Percentiles rank a stretch among this genome's conserved stretches.
Conservation (phyloP, 2,797 vertebrate genomes). For the Gorsachius magnificus region DNA sequence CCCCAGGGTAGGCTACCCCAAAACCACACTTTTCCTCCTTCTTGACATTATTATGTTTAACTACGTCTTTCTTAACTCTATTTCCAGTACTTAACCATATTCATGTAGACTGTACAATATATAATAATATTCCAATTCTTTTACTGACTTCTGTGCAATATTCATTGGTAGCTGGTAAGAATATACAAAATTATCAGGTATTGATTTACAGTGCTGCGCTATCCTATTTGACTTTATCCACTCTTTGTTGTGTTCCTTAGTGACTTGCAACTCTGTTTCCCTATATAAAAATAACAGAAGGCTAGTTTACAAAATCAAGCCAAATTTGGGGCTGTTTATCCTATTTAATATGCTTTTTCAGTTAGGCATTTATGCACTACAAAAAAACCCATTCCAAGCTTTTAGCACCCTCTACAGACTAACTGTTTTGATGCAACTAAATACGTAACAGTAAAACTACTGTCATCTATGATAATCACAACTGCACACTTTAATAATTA, state of each 20-base stretch:
- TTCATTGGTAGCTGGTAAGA: not conserved
- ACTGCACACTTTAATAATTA: not conserved
- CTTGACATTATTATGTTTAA: not conserved
- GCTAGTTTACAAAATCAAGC: not conserved
- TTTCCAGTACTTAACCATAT: not conserved
- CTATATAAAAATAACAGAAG: conserved; percentile 13
- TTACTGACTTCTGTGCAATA: not conserved
- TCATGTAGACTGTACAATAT: not conserved
- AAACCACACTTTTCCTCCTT: not conserved
- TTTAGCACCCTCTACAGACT: conserved; percentile 82
- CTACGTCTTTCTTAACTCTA: not conserved
- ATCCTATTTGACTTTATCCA: not conserved
- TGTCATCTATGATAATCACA: not conserved
- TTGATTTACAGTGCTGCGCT: not conserved
- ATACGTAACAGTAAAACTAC: not conserved
- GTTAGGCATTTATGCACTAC: not conserved
- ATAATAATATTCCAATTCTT: not conserved
- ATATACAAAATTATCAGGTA: not conserved
- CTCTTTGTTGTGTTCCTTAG: not conserved
- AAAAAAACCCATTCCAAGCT: conserved; percentile 60
- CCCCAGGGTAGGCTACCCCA: not conserved
- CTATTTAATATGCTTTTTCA: not conserved
- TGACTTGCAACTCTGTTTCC: not conserved
- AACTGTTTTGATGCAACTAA: conserved; percentile 49
- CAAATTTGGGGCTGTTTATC: not conserved